A percentile compares a stretch with the other conserved stretches of the same genome.
Conservation (phyloP, 2,113 vertebrate species). For the Zapus hudsonius region DNA sequence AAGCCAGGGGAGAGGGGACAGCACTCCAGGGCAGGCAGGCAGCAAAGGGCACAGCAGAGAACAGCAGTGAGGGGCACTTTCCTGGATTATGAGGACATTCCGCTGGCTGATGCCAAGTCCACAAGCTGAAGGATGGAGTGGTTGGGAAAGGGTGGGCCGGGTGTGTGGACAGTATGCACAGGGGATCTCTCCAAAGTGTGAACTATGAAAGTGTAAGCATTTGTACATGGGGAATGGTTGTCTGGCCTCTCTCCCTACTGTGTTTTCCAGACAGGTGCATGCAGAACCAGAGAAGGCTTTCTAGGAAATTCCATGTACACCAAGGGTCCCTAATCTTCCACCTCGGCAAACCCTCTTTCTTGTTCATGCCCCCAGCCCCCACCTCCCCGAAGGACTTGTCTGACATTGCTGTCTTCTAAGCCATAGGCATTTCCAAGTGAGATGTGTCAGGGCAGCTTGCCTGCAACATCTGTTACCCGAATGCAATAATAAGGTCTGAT, state of each 20-base stretch:
- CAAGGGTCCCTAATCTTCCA: neutral
- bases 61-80: neutral
- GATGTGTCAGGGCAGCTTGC: neutral
- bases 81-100: neutral
- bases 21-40: neutral
- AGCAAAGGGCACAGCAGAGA: too few species aligned
- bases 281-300: neutral
- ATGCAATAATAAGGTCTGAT: constrained; percentile 27
- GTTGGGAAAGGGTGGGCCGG: too few species aligned
- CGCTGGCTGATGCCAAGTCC: neutral
- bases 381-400: neutral
- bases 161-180: neutral
- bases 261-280: neutral
- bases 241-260: neutral
- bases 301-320: neutral
- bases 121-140: neutral
- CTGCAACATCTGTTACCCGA: neutral
- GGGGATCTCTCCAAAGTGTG: neutral
- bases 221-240: neutral
- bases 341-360: rapidly evolving
- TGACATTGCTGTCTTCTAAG: neutral
- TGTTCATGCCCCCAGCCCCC: too few species aligned
- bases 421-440: neutral
- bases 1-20: neutral
- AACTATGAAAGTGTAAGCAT: neutral